Evolutionary conservation across 2,113 vertebrate species (phyloP).

Genomic region (Dendropsophus ebraccatus): DNA sequence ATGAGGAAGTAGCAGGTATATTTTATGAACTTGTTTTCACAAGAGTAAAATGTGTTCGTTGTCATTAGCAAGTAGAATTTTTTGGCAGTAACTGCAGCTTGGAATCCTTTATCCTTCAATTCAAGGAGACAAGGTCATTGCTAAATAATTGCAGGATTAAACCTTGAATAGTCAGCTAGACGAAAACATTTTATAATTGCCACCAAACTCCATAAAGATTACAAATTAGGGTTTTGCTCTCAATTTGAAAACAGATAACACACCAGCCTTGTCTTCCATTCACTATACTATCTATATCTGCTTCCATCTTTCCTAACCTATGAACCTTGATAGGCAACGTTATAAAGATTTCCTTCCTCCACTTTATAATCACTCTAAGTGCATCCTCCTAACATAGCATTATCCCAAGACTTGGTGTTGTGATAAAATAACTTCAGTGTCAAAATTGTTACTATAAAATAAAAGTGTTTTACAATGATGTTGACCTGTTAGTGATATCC

Average conservation of each 20-base stretch:
- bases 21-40: neutral
- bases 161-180: constrained; percentile 17
- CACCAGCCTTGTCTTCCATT: neutral
- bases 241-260: neutral
- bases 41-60: constrained; percentile 16
- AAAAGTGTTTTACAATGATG: neutral
- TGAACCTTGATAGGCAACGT: neutral
- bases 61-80: constrained; percentile 15
- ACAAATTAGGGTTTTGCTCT: constrained; percentile 11
- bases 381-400: neutral
- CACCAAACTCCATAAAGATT: constrained; percentile 25
- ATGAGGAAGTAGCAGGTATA: neutral
- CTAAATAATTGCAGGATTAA: constrained; percentile 13
- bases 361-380: neutral
- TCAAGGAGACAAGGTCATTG: constrained; percentile 13
- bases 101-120: constrained; percentile 28
- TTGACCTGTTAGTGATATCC: neutral
- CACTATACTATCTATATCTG: neutral
- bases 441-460: neutral
- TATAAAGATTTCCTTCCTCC: neutral
- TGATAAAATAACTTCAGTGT: neutral
- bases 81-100: constrained; percentile 9
- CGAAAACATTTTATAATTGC: neutral
- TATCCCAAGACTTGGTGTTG: neutral
- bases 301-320: neutral